A percentile compares a stretch with the other conserved stretches of the same genome.
Conservation (phyloP, 2,797 vertebrate genomes). For the Sphenopsis melanotis region DNA sequence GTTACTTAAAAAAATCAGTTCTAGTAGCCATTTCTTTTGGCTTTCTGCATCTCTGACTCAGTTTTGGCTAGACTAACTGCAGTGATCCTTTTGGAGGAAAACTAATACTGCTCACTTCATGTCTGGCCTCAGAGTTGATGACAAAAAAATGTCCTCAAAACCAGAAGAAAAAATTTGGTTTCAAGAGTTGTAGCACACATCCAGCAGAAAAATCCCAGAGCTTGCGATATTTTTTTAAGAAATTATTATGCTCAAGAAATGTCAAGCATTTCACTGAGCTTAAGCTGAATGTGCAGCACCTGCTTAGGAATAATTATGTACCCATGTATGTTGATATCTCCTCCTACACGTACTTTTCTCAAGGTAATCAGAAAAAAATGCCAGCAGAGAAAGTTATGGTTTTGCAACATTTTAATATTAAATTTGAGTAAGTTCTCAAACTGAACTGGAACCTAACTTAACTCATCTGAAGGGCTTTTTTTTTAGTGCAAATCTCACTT, state of each 20-base stretch:
- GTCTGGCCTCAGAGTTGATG: not conserved
- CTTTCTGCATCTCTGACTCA: not conserved
- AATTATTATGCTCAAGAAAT: not conserved
- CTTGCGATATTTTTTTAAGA: not conserved
- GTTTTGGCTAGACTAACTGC: not conserved
- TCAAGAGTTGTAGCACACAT: not conserved
- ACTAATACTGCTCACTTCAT: not conserved
- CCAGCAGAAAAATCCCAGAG: not conserved
- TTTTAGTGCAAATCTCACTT: not conserved
- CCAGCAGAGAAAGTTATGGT: not conserved
- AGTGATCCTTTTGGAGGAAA: not conserved
- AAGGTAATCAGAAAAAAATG: not conserved
- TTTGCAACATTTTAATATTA: not conserved
- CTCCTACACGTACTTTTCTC: not conserved
- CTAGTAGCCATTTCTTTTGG: not conserved
- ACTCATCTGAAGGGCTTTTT: not conserved
- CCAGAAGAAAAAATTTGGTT: not conserved
- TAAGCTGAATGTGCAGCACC: not conserved
- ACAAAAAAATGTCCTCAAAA: not conserved
- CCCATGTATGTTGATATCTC: not conserved
- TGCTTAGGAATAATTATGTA: not conserved
- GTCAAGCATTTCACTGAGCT: not conserved
- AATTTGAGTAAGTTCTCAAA: not conserved
- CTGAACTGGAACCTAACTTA: not conserved
- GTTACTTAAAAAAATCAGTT: not conserved